phyloP scores from a whole-genome alignment of 2,113 vertebrate species.

The Illadopsis cleaveri region DNA sequence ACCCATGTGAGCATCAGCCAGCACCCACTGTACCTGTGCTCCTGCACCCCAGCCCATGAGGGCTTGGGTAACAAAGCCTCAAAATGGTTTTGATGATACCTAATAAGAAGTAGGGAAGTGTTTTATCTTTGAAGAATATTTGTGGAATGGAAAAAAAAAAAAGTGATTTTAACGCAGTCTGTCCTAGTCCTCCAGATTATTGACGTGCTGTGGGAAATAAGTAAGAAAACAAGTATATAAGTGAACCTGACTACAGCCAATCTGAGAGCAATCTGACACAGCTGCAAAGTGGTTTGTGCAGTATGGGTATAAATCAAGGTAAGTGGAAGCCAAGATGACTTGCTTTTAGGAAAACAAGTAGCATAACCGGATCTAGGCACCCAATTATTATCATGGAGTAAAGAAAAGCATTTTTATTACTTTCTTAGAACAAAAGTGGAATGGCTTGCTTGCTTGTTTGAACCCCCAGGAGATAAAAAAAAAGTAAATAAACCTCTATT shows the following conservation, averaged over 20 bases:
- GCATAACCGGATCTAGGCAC: neutral
- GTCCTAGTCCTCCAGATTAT: neutral
- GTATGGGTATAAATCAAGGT: neutral
- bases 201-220: neutral
- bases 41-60: neutral
- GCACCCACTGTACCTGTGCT: neutral
- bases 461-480: accelerated
- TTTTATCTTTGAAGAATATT: neutral
- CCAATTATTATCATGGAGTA: neutral
- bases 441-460: neutral
- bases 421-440: neutral
- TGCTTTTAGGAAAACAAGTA: neutral
- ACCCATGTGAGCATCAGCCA: neutral
- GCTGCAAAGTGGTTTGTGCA: neutral
- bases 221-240: neutral
- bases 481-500: neutral
- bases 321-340: neutral
- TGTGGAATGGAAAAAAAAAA: neutral
- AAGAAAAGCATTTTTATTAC: neutral
- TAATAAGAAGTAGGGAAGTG: neutral
- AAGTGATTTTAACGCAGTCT: neutral
- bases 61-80: neutral
- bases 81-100: neutral
- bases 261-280: neutral
- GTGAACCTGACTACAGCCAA: neutral